A percentile compares a stretch with the other conserved stretches of the same genome.
Evolutionary conservation across 1,140 invertebrate genomes (phyloP).

Genomic region (Archivesica marissinica): DNA sequence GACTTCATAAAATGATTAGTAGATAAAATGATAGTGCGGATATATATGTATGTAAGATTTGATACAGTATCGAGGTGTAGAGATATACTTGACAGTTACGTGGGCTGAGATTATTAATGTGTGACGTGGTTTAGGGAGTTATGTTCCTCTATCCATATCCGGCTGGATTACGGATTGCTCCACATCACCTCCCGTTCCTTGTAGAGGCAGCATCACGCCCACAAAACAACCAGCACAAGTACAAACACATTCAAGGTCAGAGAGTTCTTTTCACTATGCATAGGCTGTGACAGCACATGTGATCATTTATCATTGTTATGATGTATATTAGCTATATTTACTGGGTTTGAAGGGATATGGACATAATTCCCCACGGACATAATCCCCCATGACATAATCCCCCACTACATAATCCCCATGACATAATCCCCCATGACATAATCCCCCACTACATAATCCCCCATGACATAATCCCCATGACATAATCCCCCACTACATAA

Average conservation of each 20-base stretch:
- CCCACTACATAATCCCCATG: no score
- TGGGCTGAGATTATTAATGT: background rate
- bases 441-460: no score
- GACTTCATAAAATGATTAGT: conserved; percentile 4
- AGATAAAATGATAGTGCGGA: conserved; percentile 25
- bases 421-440: no score
- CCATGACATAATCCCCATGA: no score
- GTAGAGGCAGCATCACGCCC: background rate
- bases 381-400: no score
- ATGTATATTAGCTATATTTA: no score
- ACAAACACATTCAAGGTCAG: conserved; percentile 27
- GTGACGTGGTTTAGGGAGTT: background rate
- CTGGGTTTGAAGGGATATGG: no score
- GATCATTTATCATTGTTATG: no score
- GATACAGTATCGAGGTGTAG: background rate
- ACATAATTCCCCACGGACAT: no score
- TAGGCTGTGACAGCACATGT: no score
- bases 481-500: no score
- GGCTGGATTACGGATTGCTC: conserved; percentile 12
- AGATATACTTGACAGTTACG: background rate
- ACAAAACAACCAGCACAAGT: background rate
- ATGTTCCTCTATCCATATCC: conserved; percentile 46
- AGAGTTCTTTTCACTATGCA: background rate
- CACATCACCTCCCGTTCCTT: background rate
- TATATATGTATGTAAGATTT: background rate